phyloP scores from a whole-genome alignment of 64 coral and sea anemone genomes.

The Porites australiensis region DNA sequence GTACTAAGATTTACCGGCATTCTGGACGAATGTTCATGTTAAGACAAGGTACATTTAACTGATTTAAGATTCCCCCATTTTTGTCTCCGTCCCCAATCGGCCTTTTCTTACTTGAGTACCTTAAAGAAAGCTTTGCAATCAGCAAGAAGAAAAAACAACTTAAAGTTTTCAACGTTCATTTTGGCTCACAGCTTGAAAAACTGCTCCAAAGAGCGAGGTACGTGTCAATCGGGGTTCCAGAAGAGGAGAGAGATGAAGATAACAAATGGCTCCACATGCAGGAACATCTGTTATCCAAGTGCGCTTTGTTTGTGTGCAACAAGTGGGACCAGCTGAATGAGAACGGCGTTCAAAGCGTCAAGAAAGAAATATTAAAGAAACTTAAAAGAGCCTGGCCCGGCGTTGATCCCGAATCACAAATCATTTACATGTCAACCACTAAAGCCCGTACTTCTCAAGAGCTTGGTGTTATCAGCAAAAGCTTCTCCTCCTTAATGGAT shows the following conservation, averaged over 20 bases:
- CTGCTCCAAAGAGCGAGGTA: neutral
- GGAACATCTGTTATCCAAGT: neutral
- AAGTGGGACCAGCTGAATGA: neutral
- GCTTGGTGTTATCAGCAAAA: neutral
- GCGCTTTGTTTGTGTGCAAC: slow-evolving; percentile 13
- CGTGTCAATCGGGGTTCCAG: neutral
- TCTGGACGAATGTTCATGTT: too few relatives aligned
- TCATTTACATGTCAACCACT: neutral
- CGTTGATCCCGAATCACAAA: neutral
- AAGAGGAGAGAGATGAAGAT: too few relatives aligned
- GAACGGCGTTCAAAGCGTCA: neutral
- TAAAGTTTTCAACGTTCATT: too few relatives aligned
- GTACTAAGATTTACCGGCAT: too few relatives aligned
- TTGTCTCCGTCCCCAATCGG: too few relatives aligned
- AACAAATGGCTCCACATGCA: too few relatives aligned
- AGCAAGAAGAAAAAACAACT: too few relatives aligned
- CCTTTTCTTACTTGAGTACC: too few relatives aligned
- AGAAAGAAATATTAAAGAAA: neutral
- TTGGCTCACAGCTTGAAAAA: too few relatives aligned
- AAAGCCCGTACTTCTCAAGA: neutral
- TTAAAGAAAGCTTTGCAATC: too few relatives aligned
- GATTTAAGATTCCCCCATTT: too few relatives aligned
- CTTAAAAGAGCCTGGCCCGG: neutral
- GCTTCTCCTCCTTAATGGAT: neutral
- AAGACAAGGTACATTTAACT: too few relatives aligned